A percentile compares a stretch with the other conserved stretches of the same genome.
Evolutionary conservation across 2,888 invertebrate genomes (phyloP).

Genomic region (Eupithecia exiguata): DNA sequence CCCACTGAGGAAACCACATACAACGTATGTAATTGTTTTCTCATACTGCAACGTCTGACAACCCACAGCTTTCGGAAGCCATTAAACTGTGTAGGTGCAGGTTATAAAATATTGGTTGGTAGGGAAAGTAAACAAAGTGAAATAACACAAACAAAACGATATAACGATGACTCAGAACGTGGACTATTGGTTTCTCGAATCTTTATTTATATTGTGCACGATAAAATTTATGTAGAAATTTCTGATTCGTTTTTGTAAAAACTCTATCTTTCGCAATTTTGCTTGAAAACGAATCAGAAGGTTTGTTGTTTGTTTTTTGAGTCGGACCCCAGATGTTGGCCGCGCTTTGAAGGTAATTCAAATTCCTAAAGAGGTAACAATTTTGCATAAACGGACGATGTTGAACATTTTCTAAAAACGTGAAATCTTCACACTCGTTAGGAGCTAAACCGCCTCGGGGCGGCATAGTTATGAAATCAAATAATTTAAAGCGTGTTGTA

Average conservation of each 20-base stretch:
- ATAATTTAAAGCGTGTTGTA: slow-evolving; percentile 81
- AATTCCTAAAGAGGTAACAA: background rate
- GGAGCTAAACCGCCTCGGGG: slow-evolving; percentile 58
- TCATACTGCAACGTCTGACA: background rate
- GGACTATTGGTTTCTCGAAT: background rate
- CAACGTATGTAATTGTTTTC: slow-evolving; percentile 36
- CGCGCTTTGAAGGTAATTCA: background rate
- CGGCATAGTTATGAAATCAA: slow-evolving; percentile 77
- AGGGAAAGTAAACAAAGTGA: background rate
- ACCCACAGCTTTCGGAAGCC: slow-evolving; percentile 4
- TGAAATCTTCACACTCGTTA: slow-evolving; percentile 45
- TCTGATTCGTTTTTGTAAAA: no score
- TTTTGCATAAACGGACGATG: slow-evolving; percentile 12
- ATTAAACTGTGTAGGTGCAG: background rate
- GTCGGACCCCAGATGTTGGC: background rate
- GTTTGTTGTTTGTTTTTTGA: no score
- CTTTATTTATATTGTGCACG: background rate
- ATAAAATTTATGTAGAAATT: no score
- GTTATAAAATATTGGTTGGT: background rate
- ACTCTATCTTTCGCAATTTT: no score
- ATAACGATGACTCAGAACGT: background rate
- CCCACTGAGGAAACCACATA: slow-evolving; percentile 37
- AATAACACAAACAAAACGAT: background rate
- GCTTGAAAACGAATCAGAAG: no score
- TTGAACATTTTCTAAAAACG: slow-evolving; percentile 36